Evolutionary conservation across 1,140 invertebrate species (phyloP), one percentile per base, ranked within the genome.

Genomic region (Penaeus chinensis): DNA sequence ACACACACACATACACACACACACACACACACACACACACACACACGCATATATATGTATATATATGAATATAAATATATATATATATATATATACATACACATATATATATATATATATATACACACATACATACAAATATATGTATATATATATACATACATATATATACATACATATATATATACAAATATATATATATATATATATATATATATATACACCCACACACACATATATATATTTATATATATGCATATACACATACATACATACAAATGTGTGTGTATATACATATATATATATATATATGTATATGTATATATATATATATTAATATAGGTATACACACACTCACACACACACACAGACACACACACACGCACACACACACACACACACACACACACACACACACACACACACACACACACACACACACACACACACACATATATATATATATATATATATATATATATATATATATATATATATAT

Each of bases 191-290:
- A 66, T 66, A 66, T 66, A 66, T 66, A 66, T 66, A 66, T 66
- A 66, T 66, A 66, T 66, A 66, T 66, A 66, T 66, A 66, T 66
- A 66, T 66, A 66, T 66, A 66, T 66, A 66, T 66, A 66, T 66
- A 66, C 7, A 24, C 7, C 2, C 7, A 66, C 7, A 66, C 7
- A 66, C 7, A 66, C 7, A 66, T 66, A 66, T 66, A 66, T 3
- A 3, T 66, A 66, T 66, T 3, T 66, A 66, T 66, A 66, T 66
- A 2, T 66, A 24, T 66, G 65, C 7, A 24, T 66, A 24, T 66
- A 2, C 7, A 24, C 7, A 7, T 66, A 7, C 7, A 7, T 66
- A 7, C 7, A 24, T 66, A 24, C 7, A 24, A 3, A 24, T 66
- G 7, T 66, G 7, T 66, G 7, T 66, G 7, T 66, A 24, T 66